Percentiles rank a stretch among this genome's conserved stretches.
These are phyloP conservation scores for Caretta caretta DNA, from an alignment of 2,113 vertebrate species.

Conservation along the genomic window DNA sequence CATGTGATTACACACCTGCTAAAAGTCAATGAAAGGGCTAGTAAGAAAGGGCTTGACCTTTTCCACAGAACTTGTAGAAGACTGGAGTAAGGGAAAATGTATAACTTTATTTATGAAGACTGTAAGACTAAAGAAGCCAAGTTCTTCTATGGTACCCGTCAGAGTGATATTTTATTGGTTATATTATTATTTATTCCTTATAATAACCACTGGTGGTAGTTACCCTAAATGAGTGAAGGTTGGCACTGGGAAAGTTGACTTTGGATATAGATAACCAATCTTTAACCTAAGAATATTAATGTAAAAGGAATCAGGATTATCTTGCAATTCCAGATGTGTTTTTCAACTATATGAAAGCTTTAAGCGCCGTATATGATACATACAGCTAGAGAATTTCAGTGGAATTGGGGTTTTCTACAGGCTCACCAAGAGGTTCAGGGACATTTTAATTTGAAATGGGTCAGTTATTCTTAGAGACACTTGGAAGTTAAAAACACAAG, in stretches of 20 bases:
- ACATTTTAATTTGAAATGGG: neutral
- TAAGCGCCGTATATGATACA: neutral
- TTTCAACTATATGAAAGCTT: neutral
- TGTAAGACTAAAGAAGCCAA: neutral
- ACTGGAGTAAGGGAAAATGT: neutral
- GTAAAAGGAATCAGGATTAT: neutral
- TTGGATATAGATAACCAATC: neutral
- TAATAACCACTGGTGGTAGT: neutral
- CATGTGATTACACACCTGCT: neutral
- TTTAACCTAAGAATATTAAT: neutral
- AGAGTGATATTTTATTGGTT: neutral
- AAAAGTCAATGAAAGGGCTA: neutral
- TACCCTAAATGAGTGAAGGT: neutral
- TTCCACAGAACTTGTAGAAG: neutral
- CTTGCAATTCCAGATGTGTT: neutral
- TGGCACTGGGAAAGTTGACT: accelerated
- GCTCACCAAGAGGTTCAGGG: neutral
- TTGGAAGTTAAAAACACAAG: neutral
- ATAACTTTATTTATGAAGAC: neutral
- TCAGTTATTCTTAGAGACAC: neutral
- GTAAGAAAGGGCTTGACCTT: neutral
- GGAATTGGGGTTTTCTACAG: neutral
- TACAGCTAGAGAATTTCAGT: accelerated
- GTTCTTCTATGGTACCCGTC: neutral
- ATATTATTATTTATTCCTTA: neutral